These are phyloP conservation scores for Yoshiicerus persimilis DNA, from an alignment of 1,140 invertebrate species.

Conservation along the genomic window DNA sequence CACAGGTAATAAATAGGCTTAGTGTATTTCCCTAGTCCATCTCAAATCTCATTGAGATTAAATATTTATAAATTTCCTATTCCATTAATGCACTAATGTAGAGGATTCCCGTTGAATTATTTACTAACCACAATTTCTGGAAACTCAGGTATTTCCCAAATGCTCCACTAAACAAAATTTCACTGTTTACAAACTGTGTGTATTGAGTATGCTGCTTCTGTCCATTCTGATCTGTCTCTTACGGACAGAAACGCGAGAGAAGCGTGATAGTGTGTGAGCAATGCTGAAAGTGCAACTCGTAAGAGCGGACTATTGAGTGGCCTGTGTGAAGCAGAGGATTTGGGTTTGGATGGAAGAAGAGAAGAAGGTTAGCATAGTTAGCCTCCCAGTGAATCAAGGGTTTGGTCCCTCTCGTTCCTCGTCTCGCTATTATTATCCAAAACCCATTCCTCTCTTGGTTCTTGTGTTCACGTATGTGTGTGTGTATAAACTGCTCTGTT, in stretches of 20 bases:
- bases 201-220: too few species aligned
- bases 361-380: slow-evolving; percentile 26
- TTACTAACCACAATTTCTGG: neutral
- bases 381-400: slow-evolving; percentile 29
- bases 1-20: neutral
- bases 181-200: neutral
- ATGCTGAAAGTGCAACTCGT: slow-evolving; percentile 20
- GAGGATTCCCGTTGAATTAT: neutral
- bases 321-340: slow-evolving; percentile 9
- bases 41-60: neutral
- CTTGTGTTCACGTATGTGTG: neutral
- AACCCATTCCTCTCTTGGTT: neutral
- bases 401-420: neutral
- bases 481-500: neutral
- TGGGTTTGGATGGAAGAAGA: neutral
- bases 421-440: slow-evolving; percentile 22
- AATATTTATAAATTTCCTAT: too few species aligned
- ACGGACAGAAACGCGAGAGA: too few species aligned
- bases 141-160: neutral
- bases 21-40: neutral
- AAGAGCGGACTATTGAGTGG: slow-evolving; percentile 23
- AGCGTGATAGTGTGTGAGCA: neutral
- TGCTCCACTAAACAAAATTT: neutral
- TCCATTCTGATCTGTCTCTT: neutral
- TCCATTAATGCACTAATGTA: neutral